These are phyloP conservation scores for Trinectes maculatus DNA, from an alignment of 2,113 vertebrate species.

Conservation along the genomic window DNA sequence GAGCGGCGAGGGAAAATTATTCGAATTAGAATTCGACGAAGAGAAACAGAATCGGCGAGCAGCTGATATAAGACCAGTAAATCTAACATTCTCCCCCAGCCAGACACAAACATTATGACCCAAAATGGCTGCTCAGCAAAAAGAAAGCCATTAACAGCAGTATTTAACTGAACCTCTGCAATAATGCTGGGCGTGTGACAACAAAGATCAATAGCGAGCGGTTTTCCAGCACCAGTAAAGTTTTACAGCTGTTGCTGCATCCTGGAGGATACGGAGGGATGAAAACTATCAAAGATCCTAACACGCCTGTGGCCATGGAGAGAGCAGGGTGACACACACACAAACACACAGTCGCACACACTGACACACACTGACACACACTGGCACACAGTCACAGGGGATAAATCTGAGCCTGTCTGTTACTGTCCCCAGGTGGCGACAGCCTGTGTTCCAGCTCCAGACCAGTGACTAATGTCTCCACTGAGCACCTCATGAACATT, in stretches of 20 bases:
- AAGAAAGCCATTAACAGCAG: constrained; percentile 64
- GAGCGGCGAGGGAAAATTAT: neutral
- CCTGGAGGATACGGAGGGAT: constrained; percentile 59
- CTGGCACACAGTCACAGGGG: constrained; percentile 31
- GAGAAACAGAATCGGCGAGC: constrained; percentile 23
- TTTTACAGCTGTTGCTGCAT: constrained; percentile 78
- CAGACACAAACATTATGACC: constrained; percentile 55
- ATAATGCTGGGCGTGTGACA: constrained; percentile 66
- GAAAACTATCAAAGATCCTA: constrained; percentile 70
- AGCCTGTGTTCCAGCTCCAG: constrained; percentile 65
- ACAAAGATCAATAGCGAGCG: constrained; percentile 71
- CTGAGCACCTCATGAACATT: constrained; percentile 61
- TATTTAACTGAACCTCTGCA: constrained; percentile 69
- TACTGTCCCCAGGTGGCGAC: constrained; percentile 67
- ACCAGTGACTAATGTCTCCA: constrained; percentile 73
- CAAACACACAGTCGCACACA: constrained; percentile 19
- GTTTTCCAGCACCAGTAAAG: constrained; percentile 70
- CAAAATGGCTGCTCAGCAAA: constrained; percentile 70
- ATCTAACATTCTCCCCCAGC: constrained; percentile 62
- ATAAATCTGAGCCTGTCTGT: constrained; percentile 69
- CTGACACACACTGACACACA: constrained; percentile 24
- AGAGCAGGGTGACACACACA: constrained; percentile 33
- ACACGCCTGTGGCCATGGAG: constrained; percentile 58
- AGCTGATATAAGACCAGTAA: constrained; percentile 49
- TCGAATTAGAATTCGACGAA: constrained; percentile 23